Evolutionary conservation across 2,888 invertebrate genomes (phyloP).

Genomic region (Rotaria magnacalcarata): DNA sequence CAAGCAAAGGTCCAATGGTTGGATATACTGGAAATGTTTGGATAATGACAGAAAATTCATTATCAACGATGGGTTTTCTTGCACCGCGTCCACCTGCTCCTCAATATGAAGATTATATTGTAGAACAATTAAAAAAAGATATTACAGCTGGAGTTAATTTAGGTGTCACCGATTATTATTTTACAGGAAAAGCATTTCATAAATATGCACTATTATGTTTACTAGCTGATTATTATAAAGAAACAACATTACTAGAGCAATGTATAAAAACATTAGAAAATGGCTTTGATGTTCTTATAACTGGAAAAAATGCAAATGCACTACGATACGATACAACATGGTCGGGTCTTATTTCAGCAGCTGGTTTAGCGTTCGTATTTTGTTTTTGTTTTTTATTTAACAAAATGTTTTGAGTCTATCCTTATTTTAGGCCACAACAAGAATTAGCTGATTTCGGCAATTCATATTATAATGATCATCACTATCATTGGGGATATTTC

Average conservation of each 20-base stretch:
- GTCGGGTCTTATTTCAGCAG: neutral
- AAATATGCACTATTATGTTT: constrained; percentile 21
- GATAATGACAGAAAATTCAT: neutral
- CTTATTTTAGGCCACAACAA: neutral
- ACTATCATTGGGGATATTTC: constrained; percentile 44
- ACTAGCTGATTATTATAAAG: constrained; percentile 5
- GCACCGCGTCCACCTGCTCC: neutral
- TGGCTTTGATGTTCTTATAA: neutral
- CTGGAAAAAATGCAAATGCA: neutral
- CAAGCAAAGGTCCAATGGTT: constrained; percentile 1
- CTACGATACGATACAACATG: neutral
- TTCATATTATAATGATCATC: constrained; percentile 46
- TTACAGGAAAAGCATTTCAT: constrained; percentile 23
- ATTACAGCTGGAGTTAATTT: neutral
- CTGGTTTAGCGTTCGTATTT: neutral
- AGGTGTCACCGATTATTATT: neutral
- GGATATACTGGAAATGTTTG: neutral
- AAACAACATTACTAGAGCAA: neutral
- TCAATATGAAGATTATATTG: neutral
- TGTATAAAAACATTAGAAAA: neutral
- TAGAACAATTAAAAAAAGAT: neutral
- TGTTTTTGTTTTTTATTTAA: neutral
- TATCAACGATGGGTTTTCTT: neutral
- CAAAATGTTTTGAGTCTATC: neutral
- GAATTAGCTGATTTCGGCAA: constrained; percentile 42